Conservation (phyloP, 2,888 invertebrate genomes). For the Oscheius onirici region DNA sequence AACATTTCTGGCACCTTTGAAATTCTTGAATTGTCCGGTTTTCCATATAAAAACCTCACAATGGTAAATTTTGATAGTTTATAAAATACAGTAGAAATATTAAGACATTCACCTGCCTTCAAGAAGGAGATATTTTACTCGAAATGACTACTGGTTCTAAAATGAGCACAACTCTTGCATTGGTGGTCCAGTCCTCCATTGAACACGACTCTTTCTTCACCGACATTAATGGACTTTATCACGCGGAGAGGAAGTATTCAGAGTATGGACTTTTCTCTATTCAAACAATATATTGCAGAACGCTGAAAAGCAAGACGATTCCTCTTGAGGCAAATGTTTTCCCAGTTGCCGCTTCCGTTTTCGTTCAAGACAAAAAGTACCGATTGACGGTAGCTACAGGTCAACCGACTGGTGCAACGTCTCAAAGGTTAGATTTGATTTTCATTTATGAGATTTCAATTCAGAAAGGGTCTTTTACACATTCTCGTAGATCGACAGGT, state of each 20-base stretch:
- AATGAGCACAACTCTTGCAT: not conserved
- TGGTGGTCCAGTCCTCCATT: slow-evolving; percentile 17
- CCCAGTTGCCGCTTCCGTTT: slow-evolving; percentile 44
- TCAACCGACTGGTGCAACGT: slow-evolving; percentile 8
- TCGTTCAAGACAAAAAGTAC: slow-evolving; percentile 36
- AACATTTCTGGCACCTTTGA: not conserved
- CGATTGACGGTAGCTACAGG: slow-evolving; percentile 29
- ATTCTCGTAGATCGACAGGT: slow-evolving; percentile 50
- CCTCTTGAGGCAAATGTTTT: slow-evolving; percentile 46
- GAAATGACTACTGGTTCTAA: slow-evolving; percentile 1
- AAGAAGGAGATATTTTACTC: slow-evolving; percentile 6
- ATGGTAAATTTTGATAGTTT: not conserved
- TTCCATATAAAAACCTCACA: not conserved
- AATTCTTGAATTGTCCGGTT: not conserved
- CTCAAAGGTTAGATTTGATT: not conserved
- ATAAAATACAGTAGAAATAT: not conserved
- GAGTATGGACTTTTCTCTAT: slow-evolving; percentile 13
- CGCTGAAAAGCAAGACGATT: not conserved
- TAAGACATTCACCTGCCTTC: not conserved
- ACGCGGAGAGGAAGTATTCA: slow-evolving; percentile 37
- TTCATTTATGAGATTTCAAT: not conserved
- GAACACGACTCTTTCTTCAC: slow-evolving; percentile 41
- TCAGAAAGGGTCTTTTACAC: slow-evolving; percentile 13
- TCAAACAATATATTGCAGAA: not conserved
- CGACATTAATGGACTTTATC: slow-evolving; percentile 53